A percentile compares a stretch with the other conserved stretches of the same genome.
Conservation (phyloP, 2,888 invertebrate species). For the Adelphocoris suturalis region DNA sequence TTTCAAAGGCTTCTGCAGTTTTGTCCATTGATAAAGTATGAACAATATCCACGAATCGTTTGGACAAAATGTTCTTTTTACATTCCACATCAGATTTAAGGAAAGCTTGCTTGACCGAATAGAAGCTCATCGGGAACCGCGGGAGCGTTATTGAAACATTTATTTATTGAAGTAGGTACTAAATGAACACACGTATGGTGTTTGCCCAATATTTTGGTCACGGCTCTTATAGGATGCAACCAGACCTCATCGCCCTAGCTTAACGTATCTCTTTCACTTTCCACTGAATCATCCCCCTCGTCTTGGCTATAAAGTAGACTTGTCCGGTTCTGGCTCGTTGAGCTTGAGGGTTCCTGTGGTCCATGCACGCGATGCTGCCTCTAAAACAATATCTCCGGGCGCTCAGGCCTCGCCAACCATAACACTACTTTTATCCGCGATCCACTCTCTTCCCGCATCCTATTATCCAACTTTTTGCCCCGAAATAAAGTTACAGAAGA, state of each 20-base stretch:
- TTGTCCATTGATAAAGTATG: no score
- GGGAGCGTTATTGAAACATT: no score
- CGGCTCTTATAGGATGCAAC: background rate
- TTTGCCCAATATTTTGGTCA: no score
- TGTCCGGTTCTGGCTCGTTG: background rate
- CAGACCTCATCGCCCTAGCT: background rate
- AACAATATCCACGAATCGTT: no score
- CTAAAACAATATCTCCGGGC: conserved; percentile 1
- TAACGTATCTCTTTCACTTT: background rate
- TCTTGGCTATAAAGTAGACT: conserved; percentile 8
- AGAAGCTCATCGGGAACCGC: no score
- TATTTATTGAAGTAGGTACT: no score
- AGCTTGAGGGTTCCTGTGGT: background rate
- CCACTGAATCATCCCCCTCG: background rate
- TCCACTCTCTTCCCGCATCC: conserved; percentile 12
- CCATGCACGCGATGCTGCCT: conserved; percentile 2
- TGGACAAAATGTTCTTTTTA: no score
- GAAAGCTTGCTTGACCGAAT: no score
- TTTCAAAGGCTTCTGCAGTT: no score
- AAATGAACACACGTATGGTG: no score
- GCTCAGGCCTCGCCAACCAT: conserved; percentile 6
- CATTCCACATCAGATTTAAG: no score
- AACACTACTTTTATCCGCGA: conserved; percentile 1
- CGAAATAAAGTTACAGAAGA: background rate
- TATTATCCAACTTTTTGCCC: background rate